Evolutionary conservation across 2,113 vertebrate genomes (phyloP).

Genomic region (Phrynocephalus versicolor): DNA sequence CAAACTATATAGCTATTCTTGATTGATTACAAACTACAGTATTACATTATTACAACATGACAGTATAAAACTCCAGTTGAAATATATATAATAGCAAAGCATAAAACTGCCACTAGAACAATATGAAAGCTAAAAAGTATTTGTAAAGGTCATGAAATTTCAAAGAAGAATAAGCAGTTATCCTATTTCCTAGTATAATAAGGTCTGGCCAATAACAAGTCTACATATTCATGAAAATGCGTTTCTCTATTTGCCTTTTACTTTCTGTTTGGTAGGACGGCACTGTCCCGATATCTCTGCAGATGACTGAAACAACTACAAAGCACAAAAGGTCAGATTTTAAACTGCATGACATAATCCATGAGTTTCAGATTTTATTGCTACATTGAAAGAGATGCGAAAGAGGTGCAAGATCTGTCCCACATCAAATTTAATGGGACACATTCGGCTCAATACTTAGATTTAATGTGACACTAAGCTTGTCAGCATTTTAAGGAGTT

Average conservation of each 20-base stretch:
- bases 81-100: not conserved
- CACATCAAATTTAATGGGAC: constrained; percentile 4
- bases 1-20: too few relatives aligned
- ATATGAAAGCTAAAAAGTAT: not conserved
- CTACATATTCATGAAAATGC: not conserved
- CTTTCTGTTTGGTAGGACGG: not conserved
- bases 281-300: not conserved
- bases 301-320: constrained; percentile 20
- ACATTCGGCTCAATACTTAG: not conserved
- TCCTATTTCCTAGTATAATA: not conserved
- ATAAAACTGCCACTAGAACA: not conserved
- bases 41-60: not conserved
- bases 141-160: not conserved
- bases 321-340: not conserved
- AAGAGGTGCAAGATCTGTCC: not conserved
- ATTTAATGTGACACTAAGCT: constrained; percentile 2
- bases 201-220: not conserved
- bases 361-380: constrained; percentile 3
- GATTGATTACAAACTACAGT: too few relatives aligned
- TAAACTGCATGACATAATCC: not conserved
- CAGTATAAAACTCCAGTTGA: not conserved
- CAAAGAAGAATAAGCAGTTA: not conserved
- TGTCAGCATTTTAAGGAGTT: not conserved
- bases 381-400: constrained; percentile 3
- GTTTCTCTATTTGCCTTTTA: not conserved